phyloP scores from a whole-genome alignment of 2,113 vertebrate species.

The Martes martes region DNA sequence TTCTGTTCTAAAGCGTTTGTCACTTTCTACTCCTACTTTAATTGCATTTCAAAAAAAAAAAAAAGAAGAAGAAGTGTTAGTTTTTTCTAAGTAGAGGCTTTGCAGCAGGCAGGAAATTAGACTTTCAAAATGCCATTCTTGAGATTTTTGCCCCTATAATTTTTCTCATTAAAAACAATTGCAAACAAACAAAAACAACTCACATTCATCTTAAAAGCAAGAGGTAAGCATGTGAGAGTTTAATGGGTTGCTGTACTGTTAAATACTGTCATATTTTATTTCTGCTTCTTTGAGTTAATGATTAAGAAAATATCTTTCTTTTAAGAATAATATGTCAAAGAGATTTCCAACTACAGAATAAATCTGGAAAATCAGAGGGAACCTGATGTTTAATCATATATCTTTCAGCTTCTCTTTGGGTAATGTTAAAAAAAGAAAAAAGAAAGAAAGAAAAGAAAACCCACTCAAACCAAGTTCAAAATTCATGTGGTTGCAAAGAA shows the following conservation, averaged over 20 bases:
- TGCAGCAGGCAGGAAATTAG: not conserved
- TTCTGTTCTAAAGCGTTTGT: not conserved
- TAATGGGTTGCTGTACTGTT: not conserved
- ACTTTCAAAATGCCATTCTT: not conserved
- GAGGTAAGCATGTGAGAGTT: not conserved
- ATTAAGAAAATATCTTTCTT: not conserved
- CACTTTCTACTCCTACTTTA: not conserved
- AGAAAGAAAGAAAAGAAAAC: not conserved
- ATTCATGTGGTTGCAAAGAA: not conserved
- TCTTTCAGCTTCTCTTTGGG: not conserved
- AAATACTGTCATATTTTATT: not conserved
- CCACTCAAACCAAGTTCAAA: not conserved
- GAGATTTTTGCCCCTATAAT: not conserved
- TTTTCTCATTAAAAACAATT: not conserved
- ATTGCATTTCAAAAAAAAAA: not conserved
- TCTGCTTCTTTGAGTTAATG: not conserved
- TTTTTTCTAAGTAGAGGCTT: not conserved
- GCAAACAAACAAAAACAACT: not conserved
- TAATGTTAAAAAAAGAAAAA: not conserved
- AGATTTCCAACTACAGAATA: not conserved
- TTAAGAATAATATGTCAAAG: not conserved
- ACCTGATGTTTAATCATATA: not conserved
- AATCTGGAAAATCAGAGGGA: not conserved
- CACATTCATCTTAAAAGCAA: not conserved
- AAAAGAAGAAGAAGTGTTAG: not conserved